Evolutionary conservation across 2,113 vertebrate genomes (phyloP), one percentile per base, ranked within the genome.

Genomic region (Sander lucioperca): DNA sequence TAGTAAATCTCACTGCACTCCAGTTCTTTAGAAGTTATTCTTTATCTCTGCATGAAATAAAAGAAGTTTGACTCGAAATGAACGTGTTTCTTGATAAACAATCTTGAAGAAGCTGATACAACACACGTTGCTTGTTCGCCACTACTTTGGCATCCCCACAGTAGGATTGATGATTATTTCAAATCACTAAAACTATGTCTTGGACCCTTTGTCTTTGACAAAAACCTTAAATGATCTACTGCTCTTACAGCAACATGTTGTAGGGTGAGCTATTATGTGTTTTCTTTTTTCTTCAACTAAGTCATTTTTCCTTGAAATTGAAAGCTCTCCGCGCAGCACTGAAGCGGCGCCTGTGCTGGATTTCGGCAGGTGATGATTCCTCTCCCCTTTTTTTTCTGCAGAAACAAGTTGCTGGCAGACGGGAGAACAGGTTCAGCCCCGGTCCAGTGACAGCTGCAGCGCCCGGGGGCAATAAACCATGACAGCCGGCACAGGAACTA

Each of bases 381-480:
- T 85, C 68, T 84, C 39, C 67, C 21, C 54, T 73, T 61, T 47
- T 39, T 72, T 74, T 67, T 65, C 56, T 69, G 39, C 56, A 88
- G 80, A 81, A 90, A 91, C 87, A 89, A 87, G 85, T 71, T 50
- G 50, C 47, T 65, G 78, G 80, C 87, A 79, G 73, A 56, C 43
- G 13, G 51, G 45, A 70, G 78, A 85, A 83, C 74, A 86, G 88
- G 86, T 87, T 89, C 73, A 76, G 77, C 61, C 50, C 47, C 5
- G 6, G 87, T 83, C 84, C 85, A 81, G 77, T 86, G 88, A 93
- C 93, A 94, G 93, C 91, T 94, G 92, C 74, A 67, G 78, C 7
- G 36, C 86, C 80, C 23, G 39, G 85, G 85, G 68, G 88, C 88
- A 86, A 90, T 91, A 93, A 93, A 93, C 62, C 66, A 25, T 84